phyloP scores from a whole-genome alignment of 2,888 invertebrate genomes.

The Lamproptera curius region DNA sequence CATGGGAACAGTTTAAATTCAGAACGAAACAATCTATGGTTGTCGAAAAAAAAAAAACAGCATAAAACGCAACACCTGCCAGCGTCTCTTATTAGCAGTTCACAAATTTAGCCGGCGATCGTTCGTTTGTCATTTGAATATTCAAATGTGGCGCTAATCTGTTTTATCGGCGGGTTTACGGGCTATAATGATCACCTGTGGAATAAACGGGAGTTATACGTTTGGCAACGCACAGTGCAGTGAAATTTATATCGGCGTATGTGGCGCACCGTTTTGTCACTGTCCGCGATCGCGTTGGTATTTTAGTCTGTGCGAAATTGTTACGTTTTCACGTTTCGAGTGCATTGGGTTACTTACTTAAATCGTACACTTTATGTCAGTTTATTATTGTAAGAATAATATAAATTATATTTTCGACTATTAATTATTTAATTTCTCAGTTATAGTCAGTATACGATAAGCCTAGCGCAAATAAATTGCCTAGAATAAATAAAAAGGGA shows the following conservation, averaged over 20 bases:
- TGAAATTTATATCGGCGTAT: slow-evolving; percentile 16
- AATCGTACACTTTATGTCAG: too few relatives aligned
- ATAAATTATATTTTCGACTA: too few relatives aligned
- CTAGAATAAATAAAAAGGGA: too few relatives aligned
- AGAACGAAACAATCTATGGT: not conserved
- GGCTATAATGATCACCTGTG: slow-evolving; percentile 63
- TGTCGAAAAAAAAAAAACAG: not conserved
- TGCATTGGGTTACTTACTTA: not conserved
- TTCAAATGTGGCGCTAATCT: slow-evolving; percentile 65
- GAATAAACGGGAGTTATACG: slow-evolving; percentile 27
- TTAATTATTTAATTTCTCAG: too few relatives aligned
- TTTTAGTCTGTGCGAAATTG: too few relatives aligned
- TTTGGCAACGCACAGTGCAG: slow-evolving; percentile 8
- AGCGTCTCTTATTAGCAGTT: slow-evolving; percentile 15
- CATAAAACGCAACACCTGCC: slow-evolving; percentile 9
- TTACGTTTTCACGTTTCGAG: not conserved
- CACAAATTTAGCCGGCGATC: slow-evolving; percentile 18
- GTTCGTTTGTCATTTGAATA: slow-evolving; percentile 51
- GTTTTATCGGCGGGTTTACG: slow-evolving; percentile 72
- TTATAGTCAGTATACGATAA: too few relatives aligned
- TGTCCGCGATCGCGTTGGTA: too few relatives aligned
- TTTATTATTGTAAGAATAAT: too few relatives aligned
- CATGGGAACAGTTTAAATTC: not conserved
- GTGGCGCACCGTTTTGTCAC: slow-evolving; percentile 9
- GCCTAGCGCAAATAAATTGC: too few relatives aligned